These are phyloP conservation scores for Epirrhoe alternata DNA, from an alignment of 2,888 invertebrate species.

Conservation along the genomic window DNA sequence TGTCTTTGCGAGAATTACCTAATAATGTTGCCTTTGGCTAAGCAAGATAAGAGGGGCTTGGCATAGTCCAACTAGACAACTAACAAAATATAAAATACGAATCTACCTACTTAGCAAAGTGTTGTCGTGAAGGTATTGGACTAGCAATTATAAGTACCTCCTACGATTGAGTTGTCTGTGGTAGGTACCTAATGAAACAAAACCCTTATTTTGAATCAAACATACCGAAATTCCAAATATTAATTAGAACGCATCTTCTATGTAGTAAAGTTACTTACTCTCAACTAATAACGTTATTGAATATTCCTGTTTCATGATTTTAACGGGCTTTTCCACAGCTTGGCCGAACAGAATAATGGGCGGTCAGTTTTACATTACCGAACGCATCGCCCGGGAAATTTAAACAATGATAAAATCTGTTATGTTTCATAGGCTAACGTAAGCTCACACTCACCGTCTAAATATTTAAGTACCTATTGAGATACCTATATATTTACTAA, in stretches of 20 bases:
- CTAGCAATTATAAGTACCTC: too few species aligned
- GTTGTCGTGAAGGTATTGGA: too few species aligned
- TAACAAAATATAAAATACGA: not conserved
- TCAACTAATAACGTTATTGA: constrained; percentile 41
- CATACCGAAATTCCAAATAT: not conserved
- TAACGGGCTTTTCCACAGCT: constrained; percentile 33
- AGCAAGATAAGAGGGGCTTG: not conserved
- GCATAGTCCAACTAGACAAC: not conserved
- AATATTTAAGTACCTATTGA: too few species aligned
- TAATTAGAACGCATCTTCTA: constrained; percentile 15
- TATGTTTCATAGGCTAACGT: not conserved
- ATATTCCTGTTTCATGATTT: constrained; percentile 44
- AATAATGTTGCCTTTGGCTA: constrained; percentile 19
- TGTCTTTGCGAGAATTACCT: constrained; percentile 35
- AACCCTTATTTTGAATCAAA: too few species aligned
- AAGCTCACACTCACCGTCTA: too few species aligned
- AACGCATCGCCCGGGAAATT: constrained; percentile 32
- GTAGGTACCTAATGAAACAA: too few species aligned
- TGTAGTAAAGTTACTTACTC: constrained; percentile 31
- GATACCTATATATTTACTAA: too few species aligned
- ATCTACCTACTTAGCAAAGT: not conserved
- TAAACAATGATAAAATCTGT: constrained; percentile 24
- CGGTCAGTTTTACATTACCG: constrained; percentile 52
- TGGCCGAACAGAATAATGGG: constrained; percentile 54
- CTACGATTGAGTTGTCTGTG: too few species aligned